Evolutionary conservation across 2,113 vertebrate species (phyloP).

Genomic region (Indicator indicator): DNA sequence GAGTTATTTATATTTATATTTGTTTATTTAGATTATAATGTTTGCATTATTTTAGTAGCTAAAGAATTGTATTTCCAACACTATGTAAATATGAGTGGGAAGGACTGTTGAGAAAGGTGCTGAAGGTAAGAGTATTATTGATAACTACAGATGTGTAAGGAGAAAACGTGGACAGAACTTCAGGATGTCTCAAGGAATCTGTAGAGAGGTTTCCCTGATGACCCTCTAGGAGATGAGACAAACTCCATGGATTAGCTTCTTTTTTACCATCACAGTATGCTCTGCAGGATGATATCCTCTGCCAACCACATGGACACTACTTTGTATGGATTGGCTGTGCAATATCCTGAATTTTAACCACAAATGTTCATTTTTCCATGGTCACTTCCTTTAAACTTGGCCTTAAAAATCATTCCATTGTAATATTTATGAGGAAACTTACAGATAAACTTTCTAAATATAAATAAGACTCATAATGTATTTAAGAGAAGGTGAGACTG

Average conservation of each 20-base stretch:
- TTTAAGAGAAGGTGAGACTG: not conserved
- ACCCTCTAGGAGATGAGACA: not conserved
- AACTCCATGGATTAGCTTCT: not conserved
- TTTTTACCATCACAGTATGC: not conserved
- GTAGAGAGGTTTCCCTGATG: not conserved
- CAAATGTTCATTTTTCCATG: not conserved
- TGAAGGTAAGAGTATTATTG: not conserved
- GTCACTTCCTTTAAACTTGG: not conserved
- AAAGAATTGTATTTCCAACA: not conserved
- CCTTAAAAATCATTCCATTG: not conserved
- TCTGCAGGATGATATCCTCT: not conserved
- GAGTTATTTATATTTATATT: not conserved
- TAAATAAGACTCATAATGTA: not conserved
- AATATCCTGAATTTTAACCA: not conserved
- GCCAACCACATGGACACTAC: not conserved
- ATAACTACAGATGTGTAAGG: not conserved
- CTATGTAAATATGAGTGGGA: not conserved
- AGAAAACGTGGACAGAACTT: not conserved
- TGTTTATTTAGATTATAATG: not conserved
- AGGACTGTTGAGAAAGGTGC: not conserved
- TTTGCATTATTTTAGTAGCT: not conserved
- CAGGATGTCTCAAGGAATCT: not conserved
- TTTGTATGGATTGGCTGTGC: not conserved
- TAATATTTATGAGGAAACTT: not conserved
- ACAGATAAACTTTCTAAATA: not conserved